Evolutionary conservation across 1,140 invertebrate genomes (phyloP).

Genomic region (Forficula auricularia): DNA sequence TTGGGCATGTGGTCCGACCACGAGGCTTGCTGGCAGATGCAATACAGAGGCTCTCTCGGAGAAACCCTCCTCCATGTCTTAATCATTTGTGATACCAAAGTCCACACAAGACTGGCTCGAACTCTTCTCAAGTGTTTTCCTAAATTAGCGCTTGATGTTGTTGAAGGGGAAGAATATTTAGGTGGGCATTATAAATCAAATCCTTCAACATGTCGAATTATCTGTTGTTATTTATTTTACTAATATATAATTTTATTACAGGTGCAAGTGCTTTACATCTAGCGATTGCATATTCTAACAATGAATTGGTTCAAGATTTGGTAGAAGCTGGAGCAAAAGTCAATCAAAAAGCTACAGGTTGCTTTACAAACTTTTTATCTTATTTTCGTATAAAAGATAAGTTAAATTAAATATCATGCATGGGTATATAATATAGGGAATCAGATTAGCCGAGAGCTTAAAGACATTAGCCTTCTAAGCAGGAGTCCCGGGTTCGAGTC

Average conservation of each 20-base stretch:
- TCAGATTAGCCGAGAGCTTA: no score
- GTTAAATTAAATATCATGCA: neutral
- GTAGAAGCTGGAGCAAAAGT: slow-evolving; percentile 81
- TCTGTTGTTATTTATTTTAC: slow-evolving; percentile 1
- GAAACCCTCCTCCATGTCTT: slow-evolving; percentile 87
- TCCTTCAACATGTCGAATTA: neutral
- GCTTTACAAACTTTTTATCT: no score
- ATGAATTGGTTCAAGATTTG: slow-evolving; percentile 84
- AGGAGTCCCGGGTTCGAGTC: no score
- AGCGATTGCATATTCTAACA: slow-evolving; percentile 89
- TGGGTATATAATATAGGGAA: neutral
- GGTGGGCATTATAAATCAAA: slow-evolving; percentile 37
- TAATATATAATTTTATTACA: slow-evolving; percentile 15
- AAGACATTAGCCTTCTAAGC: no score
- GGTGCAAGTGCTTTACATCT: slow-evolving; percentile 86
- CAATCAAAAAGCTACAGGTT: slow-evolving; percentile 76
- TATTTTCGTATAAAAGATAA: neutral
- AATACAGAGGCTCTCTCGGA: slow-evolving; percentile 82
- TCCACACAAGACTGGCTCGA: slow-evolving; percentile 67
- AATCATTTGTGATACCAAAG: slow-evolving; percentile 83
- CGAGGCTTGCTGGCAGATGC: slow-evolving; percentile 92
- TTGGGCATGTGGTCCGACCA: slow-evolving; percentile 72
- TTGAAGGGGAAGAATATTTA: slow-evolving; percentile 93
- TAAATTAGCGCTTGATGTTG: slow-evolving; percentile 77
- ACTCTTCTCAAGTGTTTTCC: slow-evolving; percentile 83